Conservation (phyloP, 2,113 vertebrate species). For the Elephas maximus region DNA sequence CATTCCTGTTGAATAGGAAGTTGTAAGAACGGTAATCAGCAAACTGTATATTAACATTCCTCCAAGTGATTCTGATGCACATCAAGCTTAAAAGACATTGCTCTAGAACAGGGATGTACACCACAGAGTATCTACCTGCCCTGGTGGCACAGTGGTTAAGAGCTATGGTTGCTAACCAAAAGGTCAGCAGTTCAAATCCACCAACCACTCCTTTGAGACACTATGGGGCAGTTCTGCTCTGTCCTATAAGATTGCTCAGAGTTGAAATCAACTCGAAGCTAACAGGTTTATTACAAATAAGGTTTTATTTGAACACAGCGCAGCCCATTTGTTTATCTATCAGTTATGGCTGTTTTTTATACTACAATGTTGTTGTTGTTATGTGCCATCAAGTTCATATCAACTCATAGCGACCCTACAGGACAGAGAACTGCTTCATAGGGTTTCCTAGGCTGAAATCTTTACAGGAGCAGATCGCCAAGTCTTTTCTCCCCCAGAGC, state of each 20-base stretch:
- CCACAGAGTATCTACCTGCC: not conserved
- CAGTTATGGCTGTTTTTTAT: not conserved
- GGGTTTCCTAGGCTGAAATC: not conserved
- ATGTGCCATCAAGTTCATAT: not conserved
- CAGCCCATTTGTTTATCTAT: not conserved
- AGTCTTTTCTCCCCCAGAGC: not conserved
- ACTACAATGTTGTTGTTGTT: not conserved
- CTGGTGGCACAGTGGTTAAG: too few species aligned
- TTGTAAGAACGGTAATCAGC: not conserved
- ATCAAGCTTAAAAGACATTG: not conserved
- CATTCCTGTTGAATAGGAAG: not conserved
- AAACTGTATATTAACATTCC: not conserved
- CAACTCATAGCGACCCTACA: not conserved
- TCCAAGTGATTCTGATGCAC: not conserved
- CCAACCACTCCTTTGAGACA: too few species aligned
- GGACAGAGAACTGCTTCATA: not conserved
- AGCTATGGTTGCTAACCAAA: too few species aligned
- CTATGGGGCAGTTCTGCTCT: too few species aligned
- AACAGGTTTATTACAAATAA: not conserved
- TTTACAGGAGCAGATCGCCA: not conserved
- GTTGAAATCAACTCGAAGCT: too few species aligned
- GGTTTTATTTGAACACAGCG: not conserved
- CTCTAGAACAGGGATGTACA: fast-evolving
- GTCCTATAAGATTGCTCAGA: too few species aligned
- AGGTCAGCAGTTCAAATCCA: too few species aligned